Base-by-base conservation (phyloP, 1,140 invertebrate species). In the Myzus persicae region DNA sequence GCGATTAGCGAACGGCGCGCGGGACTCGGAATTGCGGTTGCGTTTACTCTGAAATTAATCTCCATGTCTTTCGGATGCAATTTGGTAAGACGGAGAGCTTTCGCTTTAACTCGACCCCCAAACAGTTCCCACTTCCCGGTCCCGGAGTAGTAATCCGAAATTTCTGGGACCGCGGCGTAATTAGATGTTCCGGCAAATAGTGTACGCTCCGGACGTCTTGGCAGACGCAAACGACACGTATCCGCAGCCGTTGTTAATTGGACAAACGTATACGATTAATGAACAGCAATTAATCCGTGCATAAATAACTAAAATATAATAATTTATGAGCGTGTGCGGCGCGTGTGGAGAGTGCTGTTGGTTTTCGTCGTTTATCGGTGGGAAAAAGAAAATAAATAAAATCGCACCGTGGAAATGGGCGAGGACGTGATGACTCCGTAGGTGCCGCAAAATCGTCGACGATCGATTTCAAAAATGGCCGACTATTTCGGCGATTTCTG, bases 31-130 rank as follows among this genome's bases (percentile, higher is more conserved):
- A 51, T 51, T 51, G 44, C 46, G 54, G 89, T 90, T 5, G 54
- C 51, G 89, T 90, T 90, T 67, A 90, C 89, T 40, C 14, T 31
- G 54, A 59, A 90, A 90, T 90, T 90, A 90, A 90, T 90, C 54
- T 90, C 59, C 31, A 54, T 40, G 89, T 90, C 89, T 59, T 90
- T 90, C 40, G 48, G 40, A 90, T 90, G 38, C 51, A 36, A 59
- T 90, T 90, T 31, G 54, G 22, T 67, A 40, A 59, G 89, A 90
- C 46, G 89, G 31, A 59, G 54, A 67, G 38, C 46, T n/a, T 88
- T 51, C 87, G 84, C 40, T 26, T 87, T 44, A 87, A 18, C 40
- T 44, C 42, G 26, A 18, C 84, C 42, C 42, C 82, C 22, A 87
- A 87, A 87, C 84, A 87, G 26, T 87, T 87, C 42, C 40, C 40